Percentiles rank a stretch among this genome's conserved stretches.
phyloP scores from a whole-genome alignment of 2,113 vertebrate species.

The Sceloporus undulatus region DNA sequence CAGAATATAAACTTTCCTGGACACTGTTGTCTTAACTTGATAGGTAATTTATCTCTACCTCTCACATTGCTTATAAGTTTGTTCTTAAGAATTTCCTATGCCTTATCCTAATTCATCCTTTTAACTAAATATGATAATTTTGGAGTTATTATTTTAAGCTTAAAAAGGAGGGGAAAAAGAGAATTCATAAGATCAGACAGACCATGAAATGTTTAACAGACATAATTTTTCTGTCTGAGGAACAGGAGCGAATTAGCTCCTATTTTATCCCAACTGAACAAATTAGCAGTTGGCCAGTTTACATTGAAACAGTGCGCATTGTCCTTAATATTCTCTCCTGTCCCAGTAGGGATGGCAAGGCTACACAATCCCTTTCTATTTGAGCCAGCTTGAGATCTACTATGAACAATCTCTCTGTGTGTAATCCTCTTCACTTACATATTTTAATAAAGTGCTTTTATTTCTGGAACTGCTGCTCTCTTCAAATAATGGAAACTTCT shows the following conservation, averaged over 20 bases:
- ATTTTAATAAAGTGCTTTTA: background rate
- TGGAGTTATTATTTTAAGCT: background rate
- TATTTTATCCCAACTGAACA: background rate
- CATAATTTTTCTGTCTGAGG: background rate
- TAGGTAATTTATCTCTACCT: background rate
- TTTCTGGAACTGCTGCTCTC: background rate
- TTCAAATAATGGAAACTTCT: constrained; percentile 6
- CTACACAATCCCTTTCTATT: background rate
- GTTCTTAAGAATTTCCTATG: too few relatives aligned
- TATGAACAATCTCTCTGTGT: constrained; percentile 3
- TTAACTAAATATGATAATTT: background rate
- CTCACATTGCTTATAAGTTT: too few relatives aligned
- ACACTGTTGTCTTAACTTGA: background rate
- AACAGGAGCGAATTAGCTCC: background rate
- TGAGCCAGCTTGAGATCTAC: background rate
- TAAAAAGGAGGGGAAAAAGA: background rate
- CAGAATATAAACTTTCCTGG: background rate
- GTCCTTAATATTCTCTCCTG: constrained; percentile 2
- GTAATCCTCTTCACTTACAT: background rate
- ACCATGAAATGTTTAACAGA: background rate
- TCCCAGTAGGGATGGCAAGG: background rate
- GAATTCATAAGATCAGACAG: background rate
- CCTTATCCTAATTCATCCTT: too few relatives aligned
- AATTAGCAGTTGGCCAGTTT: constrained; percentile 23
- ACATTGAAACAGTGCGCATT: background rate